Conservation (phyloP, 2,797 vertebrate genomes). For the Aphelocoma californica region DNA sequence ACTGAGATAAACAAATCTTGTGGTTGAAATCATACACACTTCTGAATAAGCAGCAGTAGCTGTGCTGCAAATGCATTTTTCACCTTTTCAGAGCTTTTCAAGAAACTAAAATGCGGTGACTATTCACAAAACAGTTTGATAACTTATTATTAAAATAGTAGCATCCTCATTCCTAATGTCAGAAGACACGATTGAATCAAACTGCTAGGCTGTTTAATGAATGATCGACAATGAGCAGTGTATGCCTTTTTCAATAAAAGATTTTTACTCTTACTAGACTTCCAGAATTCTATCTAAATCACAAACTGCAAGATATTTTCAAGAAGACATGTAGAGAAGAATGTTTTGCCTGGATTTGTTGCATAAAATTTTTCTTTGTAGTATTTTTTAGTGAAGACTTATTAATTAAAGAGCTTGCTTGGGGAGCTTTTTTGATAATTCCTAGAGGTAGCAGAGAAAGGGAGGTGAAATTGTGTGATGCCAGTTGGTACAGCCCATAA, state of each 20-base stretch:
- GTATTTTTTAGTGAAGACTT: neutral
- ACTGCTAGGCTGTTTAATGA: neutral
- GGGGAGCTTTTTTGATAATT: neutral
- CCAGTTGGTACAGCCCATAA: neutral
- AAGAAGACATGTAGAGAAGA: neutral
- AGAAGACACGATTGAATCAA: neutral
- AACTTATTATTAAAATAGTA: neutral
- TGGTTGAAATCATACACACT: neutral
- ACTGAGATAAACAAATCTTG: neutral
- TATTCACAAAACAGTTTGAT: neutral
- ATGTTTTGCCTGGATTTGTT: neutral
- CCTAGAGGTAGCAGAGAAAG: neutral
- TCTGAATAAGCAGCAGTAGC: neutral
- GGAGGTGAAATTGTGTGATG: neutral
- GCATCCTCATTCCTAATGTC: neutral
- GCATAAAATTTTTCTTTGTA: neutral
- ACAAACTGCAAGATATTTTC: neutral
- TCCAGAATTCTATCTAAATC: neutral
- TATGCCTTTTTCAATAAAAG: neutral
- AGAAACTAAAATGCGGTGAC: neutral
- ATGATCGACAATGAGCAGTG: rapidly evolving
- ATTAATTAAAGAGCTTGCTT: neutral
- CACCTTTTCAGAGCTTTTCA: neutral
- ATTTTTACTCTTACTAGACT: neutral
- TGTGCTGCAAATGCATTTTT: neutral